Percentiles rank a stretch among this genome's conserved stretches.
Evolutionary conservation across 1,140 invertebrate species (phyloP).

Genomic region (Euwallacea similis): DNA sequence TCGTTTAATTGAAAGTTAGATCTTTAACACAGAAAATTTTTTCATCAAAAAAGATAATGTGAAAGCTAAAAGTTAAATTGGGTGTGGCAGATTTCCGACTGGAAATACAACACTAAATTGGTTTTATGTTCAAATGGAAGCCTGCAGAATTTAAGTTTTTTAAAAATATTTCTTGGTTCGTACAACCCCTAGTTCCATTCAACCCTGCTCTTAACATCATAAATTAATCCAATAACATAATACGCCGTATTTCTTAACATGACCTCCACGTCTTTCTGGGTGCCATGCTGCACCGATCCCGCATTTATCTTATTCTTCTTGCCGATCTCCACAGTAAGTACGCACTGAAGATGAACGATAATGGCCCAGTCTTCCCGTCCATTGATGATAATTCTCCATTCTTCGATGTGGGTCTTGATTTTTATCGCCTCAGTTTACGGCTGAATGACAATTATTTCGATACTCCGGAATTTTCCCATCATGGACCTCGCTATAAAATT

Average conservation of each 20-base stretch:
- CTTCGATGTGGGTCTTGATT: constrained; percentile 37
- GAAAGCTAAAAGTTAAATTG: too few species aligned
- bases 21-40: too few species aligned
- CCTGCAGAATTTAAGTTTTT: too few species aligned
- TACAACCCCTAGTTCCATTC: too few species aligned
- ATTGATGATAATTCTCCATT: constrained; percentile 42
- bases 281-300: constrained; percentile 23
- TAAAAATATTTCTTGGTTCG: too few species aligned
- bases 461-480: constrained; percentile 38
- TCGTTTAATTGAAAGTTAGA: too few species aligned
- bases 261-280: constrained; percentile 10
- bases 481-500: constrained; percentile 41
- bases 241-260: constrained; percentile 23
- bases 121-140: too few species aligned
- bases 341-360: constrained; percentile 34
- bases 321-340: constrained; percentile 24
- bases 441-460: constrained; percentile 37
- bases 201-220: too few species aligned
- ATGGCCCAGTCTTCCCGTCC: constrained; percentile 28
- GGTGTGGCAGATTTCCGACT: too few species aligned
- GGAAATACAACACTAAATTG: too few species aligned
- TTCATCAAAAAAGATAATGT: too few species aligned
- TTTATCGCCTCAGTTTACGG: constrained; percentile 26
- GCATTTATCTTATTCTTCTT: constrained; percentile 26
- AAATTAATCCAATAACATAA: background rate